Evolutionary conservation across 2,113 vertebrate species (phyloP), one percentile per base, ranked within the genome.

Genomic region (Tauraco erythrolophus): DNA sequence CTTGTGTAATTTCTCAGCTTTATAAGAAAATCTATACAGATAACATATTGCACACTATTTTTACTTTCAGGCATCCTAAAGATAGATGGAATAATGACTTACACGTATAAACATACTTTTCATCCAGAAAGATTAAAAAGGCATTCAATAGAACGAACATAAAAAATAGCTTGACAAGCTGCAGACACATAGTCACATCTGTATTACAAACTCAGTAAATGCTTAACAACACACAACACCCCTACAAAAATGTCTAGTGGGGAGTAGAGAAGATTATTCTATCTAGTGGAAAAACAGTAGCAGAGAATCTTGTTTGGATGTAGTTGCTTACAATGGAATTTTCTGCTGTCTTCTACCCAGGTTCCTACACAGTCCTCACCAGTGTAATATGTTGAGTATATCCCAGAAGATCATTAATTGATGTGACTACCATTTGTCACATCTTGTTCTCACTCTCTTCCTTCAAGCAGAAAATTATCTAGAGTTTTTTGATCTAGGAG

Each of bases 51-150:
- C 31, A 77, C 28, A 62, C 21, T 61, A 17, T 74, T 93, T 93
- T 96, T 74, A 77, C 30, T 94, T 94, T 93, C 58, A 88, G 11
- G 6, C 7, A 70, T 88, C 77, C 54, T 84, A 56, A 88, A 92
- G 41, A 62, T 66, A 92, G 62, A 71, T 66, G n/a, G 46, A 88
- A 70, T 77, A 82, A 91, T 10, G n/a, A 81, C 46, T 92, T 74
- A 74, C 27, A 62, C 43, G 14, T 86, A 66, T 70, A 80, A 84
- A 53, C 33, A 17, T 14, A 31, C 4, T 66, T 81, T 89, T 77
- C 14, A 74, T 60, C 23, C 16, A 68, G 54, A 80, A 86, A 71
- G 27, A 56, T 74, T 90, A 83, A 93, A 94, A 91, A 74, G 45
- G 17, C 7, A 56, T 74, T 81, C 23, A 33, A 22, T 65, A 77